Evolutionary conservation across 2,113 vertebrate species (phyloP), one percentile per base, ranked within the genome.

Genomic region (Cephalopterus ornatus): DNA sequence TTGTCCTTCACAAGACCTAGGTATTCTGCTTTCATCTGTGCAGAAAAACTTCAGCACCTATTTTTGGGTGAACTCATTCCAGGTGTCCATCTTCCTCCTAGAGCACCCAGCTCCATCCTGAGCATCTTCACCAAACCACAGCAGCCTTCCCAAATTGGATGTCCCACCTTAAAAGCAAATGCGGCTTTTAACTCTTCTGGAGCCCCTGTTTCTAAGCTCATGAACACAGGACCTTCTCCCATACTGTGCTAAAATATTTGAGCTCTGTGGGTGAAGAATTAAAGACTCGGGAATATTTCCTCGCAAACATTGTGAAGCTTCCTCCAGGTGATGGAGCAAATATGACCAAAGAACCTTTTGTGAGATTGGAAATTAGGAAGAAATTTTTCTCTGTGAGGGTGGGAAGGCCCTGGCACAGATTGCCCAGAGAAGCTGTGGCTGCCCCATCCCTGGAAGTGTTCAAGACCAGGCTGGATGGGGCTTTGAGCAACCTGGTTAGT

Each of bases 401-500:
- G 56, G 1, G 1, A 0, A 88, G 28, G 19, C 19, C 28, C 30
- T 66, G 71, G 28, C 52, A 76, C 15, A 62, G 47, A 27, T 5
- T 85, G 19, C 24, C 59, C 61, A 66, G 52, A 66, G 49, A 0
- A 80, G 67, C 58, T 80, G 67, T 33, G 50, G 32, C 5, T 80
- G 67, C 18, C 22, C 32, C 59, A 81, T 73, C 50, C 22, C 59
- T 81, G 68, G 12, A 0, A 50, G 6, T 66, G 52, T 0, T 32
- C 68, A 44, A 59, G 77, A 12, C 37, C 59, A 33, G 59, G 32
- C 0, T 81, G 50, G 59, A 50, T 5, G 8, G 49, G 24, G 49
- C 49, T 50, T 50, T 24, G 47, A 70, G n/a, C 21, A 41, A 0
- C 8, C 47, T 76, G 62, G n/a, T 3, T 0, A 4, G n/a, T 27